Percentiles rank a stretch among this genome's conserved stretches.
Evolutionary conservation across 2,113 vertebrate species (phyloP).

Genomic region (Chunga burmeisteri): DNA sequence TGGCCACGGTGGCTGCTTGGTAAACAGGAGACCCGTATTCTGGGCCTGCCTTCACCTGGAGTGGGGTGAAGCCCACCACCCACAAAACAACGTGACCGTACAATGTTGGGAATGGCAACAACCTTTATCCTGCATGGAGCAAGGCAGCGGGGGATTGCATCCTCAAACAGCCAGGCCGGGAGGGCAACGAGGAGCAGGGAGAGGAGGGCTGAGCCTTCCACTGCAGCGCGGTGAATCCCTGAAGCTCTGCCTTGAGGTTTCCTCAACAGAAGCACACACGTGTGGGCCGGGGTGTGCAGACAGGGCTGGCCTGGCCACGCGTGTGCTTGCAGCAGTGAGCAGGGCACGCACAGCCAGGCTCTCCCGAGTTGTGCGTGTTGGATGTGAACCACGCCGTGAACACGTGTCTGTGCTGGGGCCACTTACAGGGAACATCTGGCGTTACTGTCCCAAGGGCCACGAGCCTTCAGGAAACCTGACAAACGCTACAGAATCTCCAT

Average conservation of each 20-base stretch:
- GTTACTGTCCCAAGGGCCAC: accelerated
- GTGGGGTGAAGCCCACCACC: accelerated
- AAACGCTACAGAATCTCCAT: accelerated
- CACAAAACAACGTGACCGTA: accelerated
- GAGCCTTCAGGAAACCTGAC: not conserved
- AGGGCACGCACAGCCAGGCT: accelerated
- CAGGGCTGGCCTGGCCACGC: not conserved
- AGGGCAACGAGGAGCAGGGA: not conserved
- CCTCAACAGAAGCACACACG: not conserved
- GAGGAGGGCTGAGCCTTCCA: not conserved
- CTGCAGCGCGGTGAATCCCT: accelerated
- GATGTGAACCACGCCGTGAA: accelerated
- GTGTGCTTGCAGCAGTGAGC: accelerated
- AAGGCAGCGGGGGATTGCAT: not conserved
- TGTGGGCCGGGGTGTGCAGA: accelerated
- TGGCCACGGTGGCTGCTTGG: not conserved
- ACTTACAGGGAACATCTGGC: accelerated
- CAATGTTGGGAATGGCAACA: accelerated
- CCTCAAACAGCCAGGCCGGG: accelerated
- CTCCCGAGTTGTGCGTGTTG: accelerated
- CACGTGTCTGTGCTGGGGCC: accelerated
- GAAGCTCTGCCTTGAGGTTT: no score
- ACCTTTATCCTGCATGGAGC: accelerated
- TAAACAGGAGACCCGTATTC: accelerated
- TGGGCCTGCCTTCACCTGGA: not conserved